Percentiles rank a stretch among this genome's conserved stretches.
Evolutionary conservation across 2,113 vertebrate species (phyloP).

Genomic region (Halcyon senegalensis): DNA sequence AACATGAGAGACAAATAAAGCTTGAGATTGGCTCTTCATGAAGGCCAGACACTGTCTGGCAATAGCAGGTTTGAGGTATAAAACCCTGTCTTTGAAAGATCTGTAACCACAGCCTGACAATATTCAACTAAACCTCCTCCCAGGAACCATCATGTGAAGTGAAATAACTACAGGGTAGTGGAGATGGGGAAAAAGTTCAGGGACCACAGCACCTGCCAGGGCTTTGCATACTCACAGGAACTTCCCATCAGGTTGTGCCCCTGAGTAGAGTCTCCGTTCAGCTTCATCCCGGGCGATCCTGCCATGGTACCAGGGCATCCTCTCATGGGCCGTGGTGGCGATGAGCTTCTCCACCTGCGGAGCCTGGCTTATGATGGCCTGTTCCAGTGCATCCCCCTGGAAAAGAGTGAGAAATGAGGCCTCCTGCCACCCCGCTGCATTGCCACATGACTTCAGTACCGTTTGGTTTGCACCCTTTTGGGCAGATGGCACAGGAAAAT

Average conservation of each 20-base stretch:
- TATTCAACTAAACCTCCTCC: neutral
- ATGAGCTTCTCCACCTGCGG: conserved; percentile 96
- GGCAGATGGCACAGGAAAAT: neutral
- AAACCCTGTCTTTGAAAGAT: neutral
- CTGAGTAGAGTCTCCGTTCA: conserved; percentile 87
- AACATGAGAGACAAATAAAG: neutral
- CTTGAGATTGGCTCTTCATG: neutral
- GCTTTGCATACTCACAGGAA: conserved; percentile 85
- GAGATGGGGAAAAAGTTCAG: neutral
- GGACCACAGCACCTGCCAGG: neutral
- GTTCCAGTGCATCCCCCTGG: conserved; percentile 92
- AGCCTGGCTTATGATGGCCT: conserved; percentile 94
- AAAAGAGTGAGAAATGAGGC: neutral
- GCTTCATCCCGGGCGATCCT: conserved; percentile 83
- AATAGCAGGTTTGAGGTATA: neutral
- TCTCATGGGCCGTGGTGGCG: conserved; percentile 92
- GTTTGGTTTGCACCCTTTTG: neutral
- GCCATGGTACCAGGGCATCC: conserved; percentile 92
- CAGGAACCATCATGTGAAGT: rapidly evolving
- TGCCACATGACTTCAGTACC: neutral
- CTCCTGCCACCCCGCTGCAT: neutral
- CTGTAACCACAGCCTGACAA: neutral
- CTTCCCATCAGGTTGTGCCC: conserved; percentile 91
- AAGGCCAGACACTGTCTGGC: neutral
- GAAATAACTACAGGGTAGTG: neutral